Percentiles rank a stretch among this genome's conserved stretches.
Conservation (phyloP, 2,797 vertebrate genomes). For the Sebastes ruberrimus region DNA sequence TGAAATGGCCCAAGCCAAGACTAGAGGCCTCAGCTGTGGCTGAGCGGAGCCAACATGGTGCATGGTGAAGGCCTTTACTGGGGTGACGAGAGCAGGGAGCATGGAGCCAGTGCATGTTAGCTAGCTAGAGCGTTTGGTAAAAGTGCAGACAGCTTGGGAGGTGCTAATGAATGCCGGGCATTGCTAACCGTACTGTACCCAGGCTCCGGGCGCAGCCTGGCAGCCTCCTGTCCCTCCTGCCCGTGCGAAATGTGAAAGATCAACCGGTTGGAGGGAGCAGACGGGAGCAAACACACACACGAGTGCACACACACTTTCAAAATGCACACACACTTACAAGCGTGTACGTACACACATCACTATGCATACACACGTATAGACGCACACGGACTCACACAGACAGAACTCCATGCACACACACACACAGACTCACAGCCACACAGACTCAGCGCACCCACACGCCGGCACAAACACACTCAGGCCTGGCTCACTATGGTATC, state of each 20-base stretch:
- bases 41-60: constrained; percentile 70
- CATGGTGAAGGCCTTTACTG: constrained; percentile 78
- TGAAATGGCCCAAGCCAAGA: constrained; percentile 78
- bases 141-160: constrained; percentile 86
- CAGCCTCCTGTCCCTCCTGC: constrained; percentile 84
- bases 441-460: constrained; percentile 59
- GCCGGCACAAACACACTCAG: constrained; percentile 61
- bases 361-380: constrained; percentile 27
- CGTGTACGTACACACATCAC: constrained; percentile 20
- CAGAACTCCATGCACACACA: constrained; percentile 18
- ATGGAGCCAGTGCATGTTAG: constrained; percentile 79
- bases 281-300: constrained; percentile 78
- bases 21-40: constrained; percentile 80
- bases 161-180: constrained; percentile 87
- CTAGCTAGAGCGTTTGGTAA: constrained; percentile 82
- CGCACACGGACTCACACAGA: constrained; percentile 24
- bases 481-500: constrained; percentile 77
- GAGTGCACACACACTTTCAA: constrained; percentile 39
- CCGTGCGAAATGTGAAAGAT: constrained; percentile 87
- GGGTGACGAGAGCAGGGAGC: constrained; percentile 81
- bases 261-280: constrained; percentile 87
- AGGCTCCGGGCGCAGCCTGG: constrained; percentile 82
- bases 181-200: constrained; percentile 81
- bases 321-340: constrained; percentile 17
- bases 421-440: constrained; percentile 27